These are phyloP conservation scores for Altica lythri DNA, from an alignment of 2,888 invertebrate genomes.

Conservation along the genomic window DNA sequence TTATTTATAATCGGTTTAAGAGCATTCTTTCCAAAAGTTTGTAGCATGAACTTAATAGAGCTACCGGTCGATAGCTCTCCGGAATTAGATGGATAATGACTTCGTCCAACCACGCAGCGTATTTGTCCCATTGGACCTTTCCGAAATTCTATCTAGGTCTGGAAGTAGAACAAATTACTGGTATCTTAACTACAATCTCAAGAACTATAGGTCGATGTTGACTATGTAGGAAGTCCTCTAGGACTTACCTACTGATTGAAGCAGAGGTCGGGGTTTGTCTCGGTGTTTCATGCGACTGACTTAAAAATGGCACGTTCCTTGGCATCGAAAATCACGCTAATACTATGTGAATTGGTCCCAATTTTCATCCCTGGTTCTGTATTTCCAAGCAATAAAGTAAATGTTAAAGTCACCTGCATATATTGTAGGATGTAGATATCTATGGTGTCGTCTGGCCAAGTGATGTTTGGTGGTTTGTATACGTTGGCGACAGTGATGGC, in stretches of 20 bases:
- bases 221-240: background rate
- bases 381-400: background rate
- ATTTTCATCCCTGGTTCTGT: background rate
- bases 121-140: background rate
- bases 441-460: background rate
- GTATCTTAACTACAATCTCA: background rate
- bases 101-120: background rate
- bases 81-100: background rate
- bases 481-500: background rate
- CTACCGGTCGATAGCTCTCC: too few relatives aligned
- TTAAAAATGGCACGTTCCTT: background rate
- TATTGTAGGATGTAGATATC: background rate
- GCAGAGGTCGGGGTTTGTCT: background rate
- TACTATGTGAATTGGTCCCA: background rate
- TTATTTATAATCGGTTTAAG: too few relatives aligned
- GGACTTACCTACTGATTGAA: background rate
- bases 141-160: background rate
- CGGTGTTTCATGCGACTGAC: background rate
- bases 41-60: too few relatives aligned
- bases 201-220: background rate
- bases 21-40: too few relatives aligned
- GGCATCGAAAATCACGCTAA: background rate
- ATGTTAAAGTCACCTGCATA: background rate
- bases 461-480: background rate
- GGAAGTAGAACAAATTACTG: background rate